Evolutionary conservation across 2,113 vertebrate species (phyloP), one percentile per base, ranked within the genome.

Genomic region (Columba livia): DNA sequence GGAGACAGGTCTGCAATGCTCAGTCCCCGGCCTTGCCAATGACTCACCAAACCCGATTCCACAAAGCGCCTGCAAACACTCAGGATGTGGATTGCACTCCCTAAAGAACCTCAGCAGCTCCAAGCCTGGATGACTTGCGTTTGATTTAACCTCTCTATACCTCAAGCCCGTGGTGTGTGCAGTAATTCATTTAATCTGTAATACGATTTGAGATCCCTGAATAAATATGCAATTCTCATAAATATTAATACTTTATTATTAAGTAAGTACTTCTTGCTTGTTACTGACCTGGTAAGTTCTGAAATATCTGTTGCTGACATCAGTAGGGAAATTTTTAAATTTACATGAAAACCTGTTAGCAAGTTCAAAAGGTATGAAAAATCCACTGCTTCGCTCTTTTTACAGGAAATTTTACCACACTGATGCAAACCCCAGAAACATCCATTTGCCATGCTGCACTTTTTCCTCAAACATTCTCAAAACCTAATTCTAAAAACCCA

Each of bases 191-290:
- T 97, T 92, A 90, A 94, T 93, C 96, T 87, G 77, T 69, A 92
- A 84, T 71, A 93, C 0, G 4, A 90, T 93, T 92, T 90, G 88
- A 95, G 92, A 96, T 61, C 88, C 80, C 58, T 79, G 90, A 96
- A 96, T 92, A 95, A 97, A 96, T 90, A 96, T 66, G 73, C 66
- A 62, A 82, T 90, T 79, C 50, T 79, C 74, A 90, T 94, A 93
- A 96, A 96, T 96, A 96, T 96, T 95, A 96, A 95, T 94, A 86
- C 94, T 93, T 96, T 91, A 97, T 96, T 94, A 97, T 94, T 96
- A 95, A 90, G 84, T 97, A 93, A 94, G 90, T 87, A 77, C 91
- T 81, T 71, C 70, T 85, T 87, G 73, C 91, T 89, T 94, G 89
- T 81, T 87, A 94, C 86, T 94, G 95, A 94, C 88, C 89, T 61